These are phyloP conservation scores for Ligdia adustata DNA, from an alignment of 2,888 invertebrate species.

Conservation along the genomic window DNA sequence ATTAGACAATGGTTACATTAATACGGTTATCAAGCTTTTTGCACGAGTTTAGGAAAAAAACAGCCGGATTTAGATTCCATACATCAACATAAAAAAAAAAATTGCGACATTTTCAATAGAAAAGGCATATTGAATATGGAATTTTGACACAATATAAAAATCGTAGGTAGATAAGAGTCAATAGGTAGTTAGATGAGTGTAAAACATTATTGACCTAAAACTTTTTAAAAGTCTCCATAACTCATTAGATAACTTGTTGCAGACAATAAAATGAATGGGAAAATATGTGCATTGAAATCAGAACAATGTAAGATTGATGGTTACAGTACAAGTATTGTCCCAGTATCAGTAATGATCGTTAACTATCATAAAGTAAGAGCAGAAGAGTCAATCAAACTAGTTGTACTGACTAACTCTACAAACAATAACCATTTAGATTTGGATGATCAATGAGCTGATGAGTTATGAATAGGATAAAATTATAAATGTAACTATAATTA, in stretches of 20 bases:
- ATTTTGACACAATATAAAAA: too few relatives aligned
- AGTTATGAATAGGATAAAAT: slow-evolving; percentile 16
- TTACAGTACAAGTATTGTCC: slow-evolving; percentile 29
- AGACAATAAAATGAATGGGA: slow-evolving; percentile 17
- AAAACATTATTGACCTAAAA: neutral
- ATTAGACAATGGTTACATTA: slow-evolving; percentile 46
- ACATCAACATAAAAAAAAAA: too few relatives aligned
- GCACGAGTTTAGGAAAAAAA: too few relatives aligned
- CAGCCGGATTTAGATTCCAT: slow-evolving; percentile 1
- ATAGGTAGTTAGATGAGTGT: too few relatives aligned
- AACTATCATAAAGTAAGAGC: slow-evolving; percentile 34
- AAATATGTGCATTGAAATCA: slow-evolving; percentile 31
- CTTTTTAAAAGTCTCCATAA: neutral
- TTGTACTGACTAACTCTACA: slow-evolving; percentile 16
- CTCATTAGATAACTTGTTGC: slow-evolving; percentile 1
- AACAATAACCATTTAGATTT: slow-evolving; percentile 17
- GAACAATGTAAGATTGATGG: slow-evolving; percentile 40
- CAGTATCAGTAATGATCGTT: slow-evolving; percentile 31
- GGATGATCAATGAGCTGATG: slow-evolving; percentile 11
- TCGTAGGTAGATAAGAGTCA: too few relatives aligned
- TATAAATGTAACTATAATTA: too few relatives aligned
- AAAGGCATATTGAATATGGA: too few relatives aligned
- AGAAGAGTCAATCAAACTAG: slow-evolving; percentile 25
- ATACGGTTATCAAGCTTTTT: slow-evolving; percentile 49
- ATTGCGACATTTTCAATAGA: too few relatives aligned